Percentiles rank a stretch among this genome's conserved stretches.
These are phyloP conservation scores for Dasypolia templi DNA, from an alignment of 2,888 invertebrate genomes.

Conservation along the genomic window DNA sequence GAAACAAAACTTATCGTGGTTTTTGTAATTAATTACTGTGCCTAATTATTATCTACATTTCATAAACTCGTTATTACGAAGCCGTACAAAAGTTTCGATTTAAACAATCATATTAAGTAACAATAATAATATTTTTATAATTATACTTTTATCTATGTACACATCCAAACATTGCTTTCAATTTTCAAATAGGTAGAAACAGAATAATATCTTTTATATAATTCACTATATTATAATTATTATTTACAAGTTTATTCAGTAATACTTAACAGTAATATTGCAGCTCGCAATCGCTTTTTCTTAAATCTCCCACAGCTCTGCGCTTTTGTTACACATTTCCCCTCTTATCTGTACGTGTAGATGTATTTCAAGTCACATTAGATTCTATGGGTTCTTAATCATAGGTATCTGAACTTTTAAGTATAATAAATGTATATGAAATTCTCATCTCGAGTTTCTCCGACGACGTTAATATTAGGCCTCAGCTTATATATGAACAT, in stretches of 20 bases:
- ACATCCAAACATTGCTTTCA: slow-evolving; percentile 86
- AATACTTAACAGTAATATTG: slow-evolving; percentile 89
- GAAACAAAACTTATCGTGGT: slow-evolving; percentile 60
- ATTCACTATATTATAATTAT: slow-evolving; percentile 74
- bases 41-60: slow-evolving; percentile 64
- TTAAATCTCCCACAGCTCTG: slow-evolving; percentile 59
- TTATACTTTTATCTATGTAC: slow-evolving; percentile 82
- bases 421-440: slow-evolving; percentile 29
- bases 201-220: slow-evolving; percentile 75
- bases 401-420: slow-evolving; percentile 37
- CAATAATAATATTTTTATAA: slow-evolving; percentile 81
- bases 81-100: slow-evolving; percentile 81
- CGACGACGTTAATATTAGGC: slow-evolving; percentile 54
- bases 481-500: slow-evolving; percentile 32
- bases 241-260: slow-evolving; percentile 84
- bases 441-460: slow-evolving; percentile 39
- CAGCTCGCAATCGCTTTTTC: slow-evolving; percentile 84
- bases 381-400: slow-evolving; percentile 39
- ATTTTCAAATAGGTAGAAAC: slow-evolving; percentile 75
- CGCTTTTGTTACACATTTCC: slow-evolving; percentile 41
- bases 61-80: slow-evolving; percentile 74
- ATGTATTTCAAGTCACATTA: slow-evolving; percentile 30
- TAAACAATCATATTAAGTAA: slow-evolving; percentile 86
- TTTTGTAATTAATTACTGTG: slow-evolving; percentile 62
- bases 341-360: slow-evolving; percentile 53